Evolutionary conservation across 2,797 vertebrate species (phyloP), one percentile per base, ranked within the genome.

Genomic region (Dendrocincla fuliginosa): DNA sequence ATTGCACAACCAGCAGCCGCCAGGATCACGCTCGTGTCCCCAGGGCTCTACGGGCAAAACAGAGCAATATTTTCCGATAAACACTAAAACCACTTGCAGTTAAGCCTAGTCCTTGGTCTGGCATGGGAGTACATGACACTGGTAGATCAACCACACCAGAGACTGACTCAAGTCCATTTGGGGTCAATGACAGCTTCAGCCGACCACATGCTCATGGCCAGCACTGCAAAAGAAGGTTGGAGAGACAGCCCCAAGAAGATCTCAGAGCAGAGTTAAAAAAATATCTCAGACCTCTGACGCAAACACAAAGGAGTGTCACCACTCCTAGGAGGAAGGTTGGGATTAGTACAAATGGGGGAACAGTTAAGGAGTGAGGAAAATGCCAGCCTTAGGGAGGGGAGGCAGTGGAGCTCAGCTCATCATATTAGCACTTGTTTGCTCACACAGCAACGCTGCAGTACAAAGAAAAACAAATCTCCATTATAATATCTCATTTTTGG

Each of bases 401-500:
- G 53, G 74, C 56, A 65, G 35, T 1, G 8, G 41, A 78, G 41
- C 39, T 65, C 57, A 22, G 63, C 30, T 84, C 67, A 20, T 35
- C 32, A 0, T 33, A 87, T 57, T 25, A 79, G 59, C 33, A 8
- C 33, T 71, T 82, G n/a, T 74, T 87, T 17, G 46, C 64, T 92
- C 71, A 67, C 2, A 17, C 84, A 88, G 67, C 44, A 89, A 89
- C 56, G 25, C 74, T 90, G 81, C 49, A 41, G 22, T 18, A 88
- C 52, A 91, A 95, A 90, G 60, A 60, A 74, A 84, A 44, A 20
- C 74, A 93, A 60, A 84, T 3, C 37, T 90, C 73, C 74, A 56
- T 56, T 84, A 39, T 64, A 74, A 82, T 74, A 37, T 67, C 57
- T 63, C 17, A 6, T 88, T 94, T 96, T 93, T 95, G 17, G 65